Base-by-base conservation (phyloP, 2,113 vertebrate genomes). In the Caretta caretta region DNA sequence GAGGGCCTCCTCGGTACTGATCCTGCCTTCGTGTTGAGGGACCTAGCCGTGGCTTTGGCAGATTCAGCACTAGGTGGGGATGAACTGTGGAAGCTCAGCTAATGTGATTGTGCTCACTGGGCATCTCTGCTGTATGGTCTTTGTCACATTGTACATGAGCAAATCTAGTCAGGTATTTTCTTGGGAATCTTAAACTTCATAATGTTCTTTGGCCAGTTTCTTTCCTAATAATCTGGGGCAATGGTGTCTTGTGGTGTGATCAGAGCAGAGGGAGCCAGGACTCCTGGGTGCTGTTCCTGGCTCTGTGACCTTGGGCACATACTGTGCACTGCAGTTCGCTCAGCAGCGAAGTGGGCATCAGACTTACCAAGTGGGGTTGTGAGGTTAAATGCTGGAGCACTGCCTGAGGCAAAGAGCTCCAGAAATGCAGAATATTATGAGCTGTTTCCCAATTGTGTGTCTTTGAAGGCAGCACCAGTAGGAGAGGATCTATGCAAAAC, bases 31-130 rank as follows among this genome's bases (percentile, higher is more conserved):
- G 0, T 1, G 20, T 1, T 46, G 75, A 49, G 82, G 19, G 80
- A 42, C 50, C n/a, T 8, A 53, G 59, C 54, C 78, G 90, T 22
- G 20, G 25, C 17, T 12, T 62, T 9, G 35, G 42, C 79, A 27
- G 4, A 0, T 4, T 1, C 46, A 3, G 0, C 1, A 6, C 9
- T 50, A 50, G 48, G 86, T 20, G 25, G 13, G 51, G 42, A 13
- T 19, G 80, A 75, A 79, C 48, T 80, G 24, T 3, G 3, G 46
- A 62, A 38, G 10, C 54, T 69, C 62, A 53, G 84, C 9, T 29
- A 86, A 90, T 83, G 54, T 89, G 10, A 5, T 42, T 17, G 59
- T 59, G 81, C 78, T 54, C 53, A 14, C 19, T 0, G 80, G 38
- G 59, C 17, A 31, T 42, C 42, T 3, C 42, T 1, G 38, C 6